Base-by-base conservation (phyloP, 1,140 invertebrate species). In the Littorina saxatilis region DNA sequence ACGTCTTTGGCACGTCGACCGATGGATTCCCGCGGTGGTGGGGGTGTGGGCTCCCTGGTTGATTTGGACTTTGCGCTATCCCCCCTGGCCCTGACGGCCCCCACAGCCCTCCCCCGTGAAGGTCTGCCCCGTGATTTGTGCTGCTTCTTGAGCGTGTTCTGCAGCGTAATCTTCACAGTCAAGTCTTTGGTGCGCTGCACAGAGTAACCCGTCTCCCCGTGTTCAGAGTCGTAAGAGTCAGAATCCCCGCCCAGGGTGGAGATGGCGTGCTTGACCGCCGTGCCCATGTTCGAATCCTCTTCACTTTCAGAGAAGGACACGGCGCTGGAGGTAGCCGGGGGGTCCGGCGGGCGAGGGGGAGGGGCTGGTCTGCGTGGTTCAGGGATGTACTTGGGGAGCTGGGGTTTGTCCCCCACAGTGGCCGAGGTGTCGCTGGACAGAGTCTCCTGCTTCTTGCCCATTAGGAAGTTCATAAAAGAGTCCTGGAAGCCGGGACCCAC, bases 361-460 rank as follows among this genome's bases (percentile, higher is more conserved):
- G 80, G 85, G 39, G 78, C 81, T 2, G 84, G 84, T 66, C 87
- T 70, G 27, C 85, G 86, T 1, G 90, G 88, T 79, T 91, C 90
- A 27, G 90, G 90, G 72, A 90, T 90, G 84, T 91, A 91, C 68
- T 91, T 90, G 75, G 91, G 90, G 75, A 91, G 79, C 76, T 87
- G 84, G 58, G 91, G 91, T 84, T 88, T 88, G 78, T 91, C 90
- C 39, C 84, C 83, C 61, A 91, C 82, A 29, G 87, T 84, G 80
- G 87, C 84, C 68, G 85, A 87, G 76, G 88, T 90, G 17, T 91
- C 88, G 83, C 90, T 91, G 23, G 90, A 90, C 76, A 92, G 83
- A 13, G 91, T 92, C 81, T 92, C 91, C 50, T 89, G 88, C 81
- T 91, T 92, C 63, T 91, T 90, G 37, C 91, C 91, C 78, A 90